Percentiles rank a stretch among this genome's conserved stretches.
Evolutionary conservation across 2,888 invertebrate genomes (phyloP).

Genomic region (Gerris lacustris): DNA sequence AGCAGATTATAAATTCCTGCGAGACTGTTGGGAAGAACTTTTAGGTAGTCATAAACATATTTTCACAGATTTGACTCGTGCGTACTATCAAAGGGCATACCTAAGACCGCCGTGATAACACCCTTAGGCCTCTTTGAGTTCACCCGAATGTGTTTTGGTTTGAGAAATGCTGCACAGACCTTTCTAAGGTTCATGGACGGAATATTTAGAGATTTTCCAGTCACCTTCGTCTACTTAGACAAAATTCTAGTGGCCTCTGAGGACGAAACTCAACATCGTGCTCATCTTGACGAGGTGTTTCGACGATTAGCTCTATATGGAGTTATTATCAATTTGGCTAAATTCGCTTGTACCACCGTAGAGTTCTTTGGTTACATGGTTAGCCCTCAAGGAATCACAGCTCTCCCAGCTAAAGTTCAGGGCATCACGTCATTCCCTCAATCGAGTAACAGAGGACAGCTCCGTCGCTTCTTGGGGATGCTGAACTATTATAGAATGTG

Average conservation of each 20-base stretch:
- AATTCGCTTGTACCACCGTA: constrained; percentile 12
- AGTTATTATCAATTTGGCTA: constrained; percentile 26
- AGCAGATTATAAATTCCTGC: too few relatives aligned
- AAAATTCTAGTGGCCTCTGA: constrained; percentile 33
- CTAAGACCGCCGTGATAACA: too few relatives aligned
- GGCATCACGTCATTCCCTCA: constrained; percentile 30
- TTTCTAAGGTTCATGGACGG: constrained; percentile 4
- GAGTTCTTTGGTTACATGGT: constrained; percentile 19
- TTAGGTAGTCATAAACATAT: too few relatives aligned
- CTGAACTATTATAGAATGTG: constrained; percentile 35
- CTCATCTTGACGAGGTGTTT: constrained; percentile 23
- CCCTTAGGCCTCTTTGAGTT: constrained; percentile 28
- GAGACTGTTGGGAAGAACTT: too few relatives aligned
- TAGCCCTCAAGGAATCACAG: constrained; percentile 16
- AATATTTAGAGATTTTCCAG: constrained; percentile 24
- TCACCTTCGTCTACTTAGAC: too few relatives aligned
- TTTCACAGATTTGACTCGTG: too few relatives aligned
- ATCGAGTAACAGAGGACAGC: constrained; percentile 22
- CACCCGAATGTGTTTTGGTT: constrained; percentile 27
- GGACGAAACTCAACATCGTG: constrained; percentile 18
- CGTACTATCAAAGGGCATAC: too few relatives aligned
- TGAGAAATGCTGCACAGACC: constrained; percentile 26
- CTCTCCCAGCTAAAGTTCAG: constrained; percentile 26
- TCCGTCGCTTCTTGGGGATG: constrained; percentile 34
- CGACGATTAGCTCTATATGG: constrained; percentile 22